Evolutionary conservation across 2,797 vertebrate species (phyloP).

Genomic region (Adrianichthys oophorus): DNA sequence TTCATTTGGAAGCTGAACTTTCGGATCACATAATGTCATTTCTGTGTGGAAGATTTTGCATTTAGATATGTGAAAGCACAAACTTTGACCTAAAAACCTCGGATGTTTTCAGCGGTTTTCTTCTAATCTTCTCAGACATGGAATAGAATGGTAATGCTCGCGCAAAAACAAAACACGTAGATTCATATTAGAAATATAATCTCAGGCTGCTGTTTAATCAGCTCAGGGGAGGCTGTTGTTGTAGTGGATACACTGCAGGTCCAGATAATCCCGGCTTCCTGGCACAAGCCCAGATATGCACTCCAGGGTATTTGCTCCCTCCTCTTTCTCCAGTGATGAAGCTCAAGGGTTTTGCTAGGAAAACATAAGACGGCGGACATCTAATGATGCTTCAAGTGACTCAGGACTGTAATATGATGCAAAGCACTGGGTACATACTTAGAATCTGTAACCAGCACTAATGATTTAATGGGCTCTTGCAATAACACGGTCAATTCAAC

Average conservation of each 20-base stretch:
- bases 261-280: slow-evolving; percentile 59
- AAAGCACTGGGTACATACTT: slow-evolving; percentile 24
- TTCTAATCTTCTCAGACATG: slow-evolving; percentile 51
- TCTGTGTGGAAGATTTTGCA: too few relatives aligned
- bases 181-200: slow-evolving; percentile 67
- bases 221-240: slow-evolving; percentile 59
- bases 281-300: slow-evolving; percentile 62
- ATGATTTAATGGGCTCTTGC: slow-evolving; percentile 27
- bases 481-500: slow-evolving; percentile 28
- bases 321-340: slow-evolving; percentile 33
- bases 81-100: slow-evolving; percentile 48
- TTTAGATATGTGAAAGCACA: slow-evolving; percentile 28
- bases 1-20: too few relatives aligned
- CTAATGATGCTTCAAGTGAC: slow-evolving; percentile 34
- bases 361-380: slow-evolving; percentile 50
- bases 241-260: slow-evolving; percentile 45
- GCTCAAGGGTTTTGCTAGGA: slow-evolving; percentile 46
- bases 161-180: slow-evolving; percentile 58
- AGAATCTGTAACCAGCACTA: slow-evolving; percentile 13
- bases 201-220: slow-evolving; percentile 55
- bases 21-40: too few relatives aligned
- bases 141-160: slow-evolving; percentile 54
- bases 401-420: slow-evolving; percentile 25
- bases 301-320: slow-evolving; percentile 55
- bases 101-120: slow-evolving; percentile 46